A percentile compares a stretch with the other conserved stretches of the same genome.
These are phyloP conservation scores for Ostrea denselamellosa DNA, from an alignment of 1,140 invertebrate species.

Conservation along the genomic window DNA sequence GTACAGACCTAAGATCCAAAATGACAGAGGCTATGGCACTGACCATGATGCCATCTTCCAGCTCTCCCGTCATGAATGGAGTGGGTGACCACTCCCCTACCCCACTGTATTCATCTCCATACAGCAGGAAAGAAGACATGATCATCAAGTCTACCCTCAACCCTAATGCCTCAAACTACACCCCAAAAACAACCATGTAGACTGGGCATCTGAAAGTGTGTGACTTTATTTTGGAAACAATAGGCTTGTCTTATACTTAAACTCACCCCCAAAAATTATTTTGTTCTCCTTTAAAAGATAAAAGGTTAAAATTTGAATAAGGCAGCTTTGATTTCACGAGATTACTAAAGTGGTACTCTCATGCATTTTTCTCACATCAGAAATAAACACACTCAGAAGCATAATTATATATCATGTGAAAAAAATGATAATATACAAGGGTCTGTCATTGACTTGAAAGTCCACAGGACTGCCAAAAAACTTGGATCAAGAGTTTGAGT, in stretches of 20 bases:
- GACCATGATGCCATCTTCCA: slow-evolving; percentile 83
- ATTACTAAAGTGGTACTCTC: neutral
- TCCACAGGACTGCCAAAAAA: no score
- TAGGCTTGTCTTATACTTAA: neutral
- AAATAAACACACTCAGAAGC: no score
- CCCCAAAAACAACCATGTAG: slow-evolving; percentile 81
- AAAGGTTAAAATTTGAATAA: neutral
- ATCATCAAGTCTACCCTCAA: slow-evolving; percentile 86
- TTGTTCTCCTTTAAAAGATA: neutral
- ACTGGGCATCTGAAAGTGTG: neutral
- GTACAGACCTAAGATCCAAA: slow-evolving; percentile 92
- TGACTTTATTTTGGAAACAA: slow-evolving; percentile 1
- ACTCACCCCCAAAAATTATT: neutral
- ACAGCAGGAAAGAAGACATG: slow-evolving; percentile 77
- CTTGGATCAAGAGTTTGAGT: no score
- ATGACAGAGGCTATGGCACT: slow-evolving; percentile 92
- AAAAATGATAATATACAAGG: no score
- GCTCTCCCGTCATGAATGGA: slow-evolving; percentile 59
- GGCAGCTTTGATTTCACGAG: neutral
- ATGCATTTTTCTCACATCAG: no score
- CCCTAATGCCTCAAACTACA: slow-evolving; percentile 95
- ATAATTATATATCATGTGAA: no score
- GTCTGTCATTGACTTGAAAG: no score
- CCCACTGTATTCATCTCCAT: slow-evolving; percentile 79
- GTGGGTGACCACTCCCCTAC: slow-evolving; percentile 73